These are phyloP conservation scores for Platerodrilus igneus DNA, from an alignment of 2,888 invertebrate species.

Conservation along the genomic window DNA sequence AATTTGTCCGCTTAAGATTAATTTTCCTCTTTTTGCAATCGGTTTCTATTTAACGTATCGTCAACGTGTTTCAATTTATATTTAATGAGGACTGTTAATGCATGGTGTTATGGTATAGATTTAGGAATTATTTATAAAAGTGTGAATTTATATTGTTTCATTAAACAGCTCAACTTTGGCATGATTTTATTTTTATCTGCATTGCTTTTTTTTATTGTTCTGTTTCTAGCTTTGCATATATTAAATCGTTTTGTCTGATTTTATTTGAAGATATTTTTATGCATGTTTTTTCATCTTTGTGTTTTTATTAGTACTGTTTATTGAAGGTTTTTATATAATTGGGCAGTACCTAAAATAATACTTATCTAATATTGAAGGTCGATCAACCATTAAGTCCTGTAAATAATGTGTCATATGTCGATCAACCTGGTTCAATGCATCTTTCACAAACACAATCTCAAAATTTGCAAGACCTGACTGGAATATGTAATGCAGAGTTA, in stretches of 20 bases:
- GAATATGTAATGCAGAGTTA: conserved; percentile 35
- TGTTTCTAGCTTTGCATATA: neutral
- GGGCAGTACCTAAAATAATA: neutral
- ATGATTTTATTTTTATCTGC: conserved; percentile 6
- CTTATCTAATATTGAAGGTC: conserved; percentile 13
- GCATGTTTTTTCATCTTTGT: neutral
- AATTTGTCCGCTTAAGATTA: no score
- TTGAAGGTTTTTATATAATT: neutral
- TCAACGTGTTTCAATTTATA: no score
- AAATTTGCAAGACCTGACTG: conserved; percentile 35
- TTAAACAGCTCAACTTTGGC: conserved; percentile 43
- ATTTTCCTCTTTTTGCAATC: no score
- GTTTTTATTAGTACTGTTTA: neutral
- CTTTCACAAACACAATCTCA: conserved; percentile 33
- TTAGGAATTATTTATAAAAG: conserved; percentile 9
- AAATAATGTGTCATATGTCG: conserved; percentile 36
- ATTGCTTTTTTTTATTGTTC: neutral
- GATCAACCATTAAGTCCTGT: conserved; percentile 21
- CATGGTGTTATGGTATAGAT: no score
- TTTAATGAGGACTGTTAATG: no score
- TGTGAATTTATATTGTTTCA: conserved; percentile 32
- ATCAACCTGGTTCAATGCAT: conserved; percentile 27
- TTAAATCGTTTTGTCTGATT: neutral
- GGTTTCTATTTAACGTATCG: no score
- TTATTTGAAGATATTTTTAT: neutral